A percentile compares a stretch with the other conserved stretches of the same genome.
phyloP scores from a whole-genome alignment of 2,888 invertebrate genomes.

The Lithosia quadra region DNA sequence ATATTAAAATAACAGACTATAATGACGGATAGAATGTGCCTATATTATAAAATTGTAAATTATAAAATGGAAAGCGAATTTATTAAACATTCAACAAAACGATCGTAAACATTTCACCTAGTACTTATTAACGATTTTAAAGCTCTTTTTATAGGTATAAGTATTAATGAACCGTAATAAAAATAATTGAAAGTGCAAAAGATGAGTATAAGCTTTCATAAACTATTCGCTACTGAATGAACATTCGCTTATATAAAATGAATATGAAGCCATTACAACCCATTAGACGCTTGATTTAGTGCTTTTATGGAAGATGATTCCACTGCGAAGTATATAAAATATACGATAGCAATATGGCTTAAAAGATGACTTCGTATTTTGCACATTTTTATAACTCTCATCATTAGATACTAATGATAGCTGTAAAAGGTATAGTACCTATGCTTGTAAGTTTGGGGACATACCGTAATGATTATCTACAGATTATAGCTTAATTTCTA shows the following conservation, averaged over 20 bases:
- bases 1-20: constrained; percentile 25
- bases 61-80: constrained; percentile 34
- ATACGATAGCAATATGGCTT: neutral
- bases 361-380: neutral
- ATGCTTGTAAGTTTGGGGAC: too few relatives aligned
- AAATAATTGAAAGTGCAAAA: constrained; percentile 10
- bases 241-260: neutral
- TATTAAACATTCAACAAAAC: constrained; percentile 16
- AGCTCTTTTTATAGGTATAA: neutral
- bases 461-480: neutral
- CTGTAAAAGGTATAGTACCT: neutral
- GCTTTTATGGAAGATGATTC: neutral
- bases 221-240: constrained; percentile 2
- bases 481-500: too few relatives aligned
- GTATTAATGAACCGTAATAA: neutral
- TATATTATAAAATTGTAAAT: constrained; percentile 27
- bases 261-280: neutral
- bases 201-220: constrained; percentile 10
- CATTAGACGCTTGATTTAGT: neutral
- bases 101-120: constrained; percentile 20
- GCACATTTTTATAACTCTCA: neutral
- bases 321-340: neutral
- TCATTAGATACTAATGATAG: neutral
- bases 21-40: constrained; percentile 14
- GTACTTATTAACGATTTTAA: constrained; percentile 12